Evolutionary conservation across 2,113 vertebrate species (phyloP), one percentile per base, ranked within the genome.

Genomic region (Calidris pugnax): DNA sequence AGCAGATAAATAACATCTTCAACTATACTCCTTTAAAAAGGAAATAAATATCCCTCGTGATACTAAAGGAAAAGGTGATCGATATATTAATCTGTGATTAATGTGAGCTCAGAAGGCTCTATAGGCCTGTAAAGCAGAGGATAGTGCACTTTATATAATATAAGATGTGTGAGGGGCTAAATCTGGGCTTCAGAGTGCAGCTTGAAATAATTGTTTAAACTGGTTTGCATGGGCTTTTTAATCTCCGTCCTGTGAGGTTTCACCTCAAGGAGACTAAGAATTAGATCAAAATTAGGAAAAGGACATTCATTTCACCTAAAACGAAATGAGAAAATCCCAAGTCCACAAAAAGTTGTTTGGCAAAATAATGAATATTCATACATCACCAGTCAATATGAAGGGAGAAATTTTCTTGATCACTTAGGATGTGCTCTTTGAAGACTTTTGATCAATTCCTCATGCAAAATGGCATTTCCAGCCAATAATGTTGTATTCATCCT

Each of bases 141-240:
- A 79, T 35, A 3, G 4, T 55, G 37, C 33, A 45, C 57, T 66
- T 67, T 51, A n/a, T 90, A 39, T 85, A 85, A 79, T 30, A 41
- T 3, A 23, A 78, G 83, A 47, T 51, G 50, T 51, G 23, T 50
- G 51, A 69, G 81, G 47, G 82, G 68, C 16, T 22, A 71, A 85
- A 82, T 67, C 69, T 87, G 47, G 37, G 90, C 74, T 92, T 74
- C 32, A 68, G 78, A 60, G 48, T 62, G 48, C 75, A 76, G 66
- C 89, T 93, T 90, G 75, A 88, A 92, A 60, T 85, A 92, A 88
- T 92, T 85, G 75, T 68, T 93, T 95, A 80, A 92, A 87, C 95
- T 88, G 89, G 72, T 96, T 94, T 93, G 43, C 67, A n/a, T 79
- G 67, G 17, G 13, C 43, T 83, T 95, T 76, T 79, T 85, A 74